Base-by-base conservation (phyloP, 2,888 invertebrate genomes). In the Microctonus hyperodae region DNA sequence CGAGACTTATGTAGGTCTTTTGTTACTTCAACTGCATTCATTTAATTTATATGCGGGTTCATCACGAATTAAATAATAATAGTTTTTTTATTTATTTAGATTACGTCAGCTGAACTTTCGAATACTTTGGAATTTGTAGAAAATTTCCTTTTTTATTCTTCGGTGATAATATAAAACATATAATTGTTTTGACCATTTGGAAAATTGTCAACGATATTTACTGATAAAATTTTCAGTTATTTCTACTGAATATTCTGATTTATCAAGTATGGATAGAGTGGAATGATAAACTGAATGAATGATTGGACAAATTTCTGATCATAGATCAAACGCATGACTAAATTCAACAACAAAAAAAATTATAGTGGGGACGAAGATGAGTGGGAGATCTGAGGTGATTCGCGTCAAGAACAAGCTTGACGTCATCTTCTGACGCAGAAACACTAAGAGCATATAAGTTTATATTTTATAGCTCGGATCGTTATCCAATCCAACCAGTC, bases 351-450 rank as follows among this genome's bases (percentile, higher is more conserved):
- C 35, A 35, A 9, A 10, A n/a, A n/a, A n/a, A n/a, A n/a, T n/a
- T n/a, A n/a, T n/a, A 35, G 35, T 28, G 10, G 35, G 35, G 1
- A 35, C 10, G 35, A 1, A 1, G 6, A 35, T 5, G 10, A 33
- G 56, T 31, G 31, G 1, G 16, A 33, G 28, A 35, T 13, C 28
- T 25, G 31, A 59, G 60, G 53, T 67, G 70, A 71, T 69, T 65
- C 63, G 67, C 69, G 69, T 69, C 70, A 69, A 68, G 71, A 70
- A 70, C 66, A 51, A 51, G n/a, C 67, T 65, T 75, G 76, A 75
- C 75, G 76, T 75, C 76, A 76, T 74, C 66, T 69, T 67, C 70
- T 75, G 75, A 76, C 75, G 73, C 72, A 71, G 70, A 64, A 59
- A 63, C 44, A 23, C 60, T 57, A 40, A 56, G 63, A 58, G 63